Percentiles rank a stretch among this genome's conserved stretches.
phyloP scores from a whole-genome alignment of 37 sponge, comb jelly and placozoan species.

The Diacarnus erythraeanus region DNA sequence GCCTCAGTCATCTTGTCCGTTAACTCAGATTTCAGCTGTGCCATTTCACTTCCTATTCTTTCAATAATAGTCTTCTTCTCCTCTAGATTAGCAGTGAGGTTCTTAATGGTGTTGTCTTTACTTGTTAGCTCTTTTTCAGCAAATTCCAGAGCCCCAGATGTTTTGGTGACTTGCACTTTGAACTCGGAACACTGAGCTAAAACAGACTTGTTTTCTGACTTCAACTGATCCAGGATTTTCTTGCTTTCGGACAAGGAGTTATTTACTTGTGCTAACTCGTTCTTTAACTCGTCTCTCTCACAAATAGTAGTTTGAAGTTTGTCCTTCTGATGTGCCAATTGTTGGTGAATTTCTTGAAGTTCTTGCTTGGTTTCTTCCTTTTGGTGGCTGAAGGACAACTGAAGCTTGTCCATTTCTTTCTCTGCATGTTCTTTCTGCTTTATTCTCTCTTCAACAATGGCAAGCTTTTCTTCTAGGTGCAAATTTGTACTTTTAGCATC shows the following conservation, averaged over 20 bases:
- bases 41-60: conserved; percentile 13
- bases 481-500: background rate
- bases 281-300: conserved; percentile 4
- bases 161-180: conserved; percentile 9
- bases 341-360: background rate
- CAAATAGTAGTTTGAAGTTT: background rate
- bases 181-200: background rate
- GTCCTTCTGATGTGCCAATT: background rate
- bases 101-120: conserved; percentile 17
- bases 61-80: conserved; percentile 25
- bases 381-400: background rate
- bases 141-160: conserved; percentile 58
- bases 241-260: background rate
- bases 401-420: conserved; percentile 1
- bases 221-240: background rate
- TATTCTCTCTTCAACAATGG: background rate
- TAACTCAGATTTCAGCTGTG: conserved; percentile 6
- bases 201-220: conserved; percentile 4
- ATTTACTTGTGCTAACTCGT: background rate
- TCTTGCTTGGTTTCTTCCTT: background rate
- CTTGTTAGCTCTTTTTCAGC: conserved; percentile 13
- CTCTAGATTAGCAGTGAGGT: conserved; percentile 22
- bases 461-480: conserved; percentile 7
- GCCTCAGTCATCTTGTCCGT: conserved; percentile 22
- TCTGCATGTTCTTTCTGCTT: conserved; percentile 2